Evolutionary conservation across 2,113 vertebrate species (phyloP), one percentile per base, ranked within the genome.

Genomic region (Hippocampus guttulatus): DNA sequence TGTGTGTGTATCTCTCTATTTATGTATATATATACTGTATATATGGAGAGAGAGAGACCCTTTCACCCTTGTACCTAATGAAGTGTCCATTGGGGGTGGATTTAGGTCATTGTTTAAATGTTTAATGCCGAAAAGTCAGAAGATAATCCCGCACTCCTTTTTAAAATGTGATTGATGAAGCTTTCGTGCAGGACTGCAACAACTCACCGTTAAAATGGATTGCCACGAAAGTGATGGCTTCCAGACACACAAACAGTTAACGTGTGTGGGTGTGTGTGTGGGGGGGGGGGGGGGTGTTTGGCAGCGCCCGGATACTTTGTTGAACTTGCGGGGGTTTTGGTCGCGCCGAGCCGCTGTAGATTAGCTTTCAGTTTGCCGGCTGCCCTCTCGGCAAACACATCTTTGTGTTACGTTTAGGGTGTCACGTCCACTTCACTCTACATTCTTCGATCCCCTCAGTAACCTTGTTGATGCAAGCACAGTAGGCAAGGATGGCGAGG

Each of bases 301-400:
- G 8, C 27, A 16, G 47, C 74, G 69, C 33, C 14, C 25, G 86
- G 77, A 47, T 86, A 71, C 81, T 70, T 85, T 90, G 76, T 88
- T 80, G 74, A 78, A 90, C 84, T 77, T 78, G 45, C 67, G 58
- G 69, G 64, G 76, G 47, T 43, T 81, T 74, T 64, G 74, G 68
- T 73, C 84, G 70, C 72, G 81, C 88, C 68, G 30, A 73, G 40
- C 30, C 30, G 12, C 45, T 23, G n/a, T 57, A 67, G 65, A 74
- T 78, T 65, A 52, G 54, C 55, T 71, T 76, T 74, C 23, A 72
- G 69, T 60, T 63, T 67, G 38, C 73, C 43, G 45, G 49, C 20
- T 68, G 33, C 74, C 72, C 49, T 67, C 20, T 33, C 69, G 33
- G 63, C 41, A 65, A 65, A 65, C 41, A 65, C 63, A 65, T 63